phyloP scores from a whole-genome alignment of 2,113 vertebrate genomes.

The Solea senegalensis region DNA sequence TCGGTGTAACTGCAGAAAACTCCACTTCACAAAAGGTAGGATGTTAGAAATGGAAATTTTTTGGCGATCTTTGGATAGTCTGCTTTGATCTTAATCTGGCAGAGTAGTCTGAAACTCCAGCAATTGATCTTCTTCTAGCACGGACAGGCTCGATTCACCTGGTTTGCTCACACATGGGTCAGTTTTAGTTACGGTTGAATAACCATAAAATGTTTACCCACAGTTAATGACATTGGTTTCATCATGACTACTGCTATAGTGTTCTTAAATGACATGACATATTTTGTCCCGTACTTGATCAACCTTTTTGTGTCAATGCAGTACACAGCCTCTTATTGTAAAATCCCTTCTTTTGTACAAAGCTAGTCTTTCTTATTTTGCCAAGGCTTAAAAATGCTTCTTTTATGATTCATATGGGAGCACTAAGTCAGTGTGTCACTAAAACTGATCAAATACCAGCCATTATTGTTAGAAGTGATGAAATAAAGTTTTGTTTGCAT shows the following conservation, averaged over 20 bases:
- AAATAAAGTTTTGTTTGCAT: constrained; percentile 8
- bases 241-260: constrained; percentile 5
- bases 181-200: no score
- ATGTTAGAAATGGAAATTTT: no score
- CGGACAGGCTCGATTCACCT: no score
- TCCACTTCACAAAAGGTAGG: no score
- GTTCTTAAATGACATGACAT: background rate
- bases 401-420: no score
- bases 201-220: no score
- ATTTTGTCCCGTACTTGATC: background rate
- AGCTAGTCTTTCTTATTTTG: background rate
- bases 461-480: background rate
- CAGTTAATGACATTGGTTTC: background rate
- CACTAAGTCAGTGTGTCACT: background rate
- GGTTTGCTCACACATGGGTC: no score
- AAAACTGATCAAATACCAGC: background rate
- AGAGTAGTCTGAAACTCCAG: no score
- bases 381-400: background rate
- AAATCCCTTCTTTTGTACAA: background rate
- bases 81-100: no score
- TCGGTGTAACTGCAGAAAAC: no score
- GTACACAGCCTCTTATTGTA: background rate
- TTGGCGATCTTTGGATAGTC: no score
- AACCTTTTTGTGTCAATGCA: background rate
- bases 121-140: no score